Evolutionary conservation across 2,888 invertebrate species (phyloP).

Genomic region (Drosophila aldrichi): DNA sequence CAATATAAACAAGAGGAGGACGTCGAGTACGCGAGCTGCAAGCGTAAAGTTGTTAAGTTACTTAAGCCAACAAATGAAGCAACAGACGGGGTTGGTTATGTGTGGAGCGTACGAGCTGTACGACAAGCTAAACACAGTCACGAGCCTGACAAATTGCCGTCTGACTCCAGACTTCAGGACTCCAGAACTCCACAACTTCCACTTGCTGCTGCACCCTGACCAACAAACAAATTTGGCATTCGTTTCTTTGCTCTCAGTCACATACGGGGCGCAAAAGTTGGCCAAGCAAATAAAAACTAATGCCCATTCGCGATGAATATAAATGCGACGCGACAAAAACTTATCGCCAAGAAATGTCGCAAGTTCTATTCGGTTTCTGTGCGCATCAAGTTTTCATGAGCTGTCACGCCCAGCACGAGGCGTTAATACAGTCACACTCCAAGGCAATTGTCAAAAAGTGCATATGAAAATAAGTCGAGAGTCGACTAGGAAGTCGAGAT

Average conservation of each 20-base stretch:
- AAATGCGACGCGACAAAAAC: slow-evolving; percentile 47
- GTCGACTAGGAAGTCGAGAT: too few species aligned
- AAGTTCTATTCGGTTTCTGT: slow-evolving; percentile 33
- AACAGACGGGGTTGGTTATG: slow-evolving; percentile 7
- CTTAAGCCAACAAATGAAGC: slow-evolving; percentile 84
- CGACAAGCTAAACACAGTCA: slow-evolving; percentile 61
- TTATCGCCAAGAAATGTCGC: slow-evolving; percentile 60
- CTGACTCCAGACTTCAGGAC: slow-evolving; percentile 50
- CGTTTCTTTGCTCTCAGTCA: slow-evolving; percentile 16
- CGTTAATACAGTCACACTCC: slow-evolving; percentile 56
- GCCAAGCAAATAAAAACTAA: slow-evolving; percentile 61
- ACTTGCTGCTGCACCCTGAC: slow-evolving; percentile 27
- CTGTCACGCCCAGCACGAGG: slow-evolving; percentile 21
- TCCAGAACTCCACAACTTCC: background rate
- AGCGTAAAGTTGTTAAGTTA: slow-evolving; percentile 83
- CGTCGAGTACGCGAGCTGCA: slow-evolving; percentile 79
- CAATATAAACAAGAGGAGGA: slow-evolving; percentile 81
- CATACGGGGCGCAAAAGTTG: slow-evolving; percentile 42
- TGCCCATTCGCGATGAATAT: slow-evolving; percentile 62
- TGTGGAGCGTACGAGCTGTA: background rate
- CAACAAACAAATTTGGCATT: slow-evolving; percentile 56
- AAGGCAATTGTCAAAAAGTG: slow-evolving; percentile 42
- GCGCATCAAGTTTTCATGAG: slow-evolving; percentile 31
- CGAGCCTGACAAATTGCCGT: slow-evolving; percentile 83
- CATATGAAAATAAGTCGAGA: slow-evolving; percentile 56